phyloP scores from a whole-genome alignment of 2,888 invertebrate species.

The Bhutanitis thaidina region DNA sequence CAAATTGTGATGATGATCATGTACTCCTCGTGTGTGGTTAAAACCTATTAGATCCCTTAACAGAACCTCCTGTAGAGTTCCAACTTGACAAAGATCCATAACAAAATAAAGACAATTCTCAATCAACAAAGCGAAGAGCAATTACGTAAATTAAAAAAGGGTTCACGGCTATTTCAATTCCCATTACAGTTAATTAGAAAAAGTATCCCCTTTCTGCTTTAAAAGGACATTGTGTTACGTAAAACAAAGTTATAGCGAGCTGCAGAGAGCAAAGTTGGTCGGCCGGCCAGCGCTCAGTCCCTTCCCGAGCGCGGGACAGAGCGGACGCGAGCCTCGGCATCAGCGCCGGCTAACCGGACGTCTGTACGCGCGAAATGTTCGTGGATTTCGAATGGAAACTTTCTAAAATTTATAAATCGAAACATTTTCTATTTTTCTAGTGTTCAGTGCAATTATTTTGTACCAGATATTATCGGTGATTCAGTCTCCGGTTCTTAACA shows the following conservation, averaged over 20 bases:
- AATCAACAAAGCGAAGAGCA: slow-evolving; percentile 1
- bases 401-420: neutral
- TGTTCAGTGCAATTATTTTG: neutral
- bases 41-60: neutral
- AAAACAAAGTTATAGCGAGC: neutral
- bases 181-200: slow-evolving; percentile 9
- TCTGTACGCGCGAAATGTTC: slow-evolving; percentile 1
- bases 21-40: too few species aligned
- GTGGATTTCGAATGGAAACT: neutral
- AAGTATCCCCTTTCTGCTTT: slow-evolving; percentile 6
- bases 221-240: slow-evolving; percentile 9
- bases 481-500: neutral
- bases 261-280: neutral
- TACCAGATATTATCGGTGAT: neutral
- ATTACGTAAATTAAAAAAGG: slow-evolving; percentile 4
- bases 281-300: neutral
- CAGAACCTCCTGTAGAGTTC: neutral
- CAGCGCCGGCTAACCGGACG: neutral
- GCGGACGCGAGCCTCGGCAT: neutral
- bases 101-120: neutral
- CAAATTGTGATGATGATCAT: too few species aligned
- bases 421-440: neutral
- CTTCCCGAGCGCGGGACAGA: neutral
- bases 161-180: slow-evolving; percentile 5
- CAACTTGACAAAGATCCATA: neutral